Evolutionary conservation across 2,888 invertebrate species (phyloP), one percentile per base, ranked within the genome.

Genomic region (Idaea biselata): DNA sequence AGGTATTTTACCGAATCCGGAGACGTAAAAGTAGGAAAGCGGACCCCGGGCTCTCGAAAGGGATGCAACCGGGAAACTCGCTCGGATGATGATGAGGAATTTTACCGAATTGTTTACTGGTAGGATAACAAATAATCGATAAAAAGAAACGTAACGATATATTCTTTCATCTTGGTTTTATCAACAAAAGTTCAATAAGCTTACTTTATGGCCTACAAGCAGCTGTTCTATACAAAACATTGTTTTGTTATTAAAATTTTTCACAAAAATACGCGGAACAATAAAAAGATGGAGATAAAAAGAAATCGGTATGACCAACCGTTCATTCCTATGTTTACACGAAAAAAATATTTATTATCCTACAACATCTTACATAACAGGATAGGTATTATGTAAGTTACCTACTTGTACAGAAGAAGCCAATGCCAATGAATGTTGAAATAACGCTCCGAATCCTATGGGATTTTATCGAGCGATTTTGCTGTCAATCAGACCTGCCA

Each of bases 281-380:
- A 44, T 44, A 44, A 44, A 33, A 44, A 44, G 6, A 11, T 44
- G 11, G 11, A 44, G 44, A 44, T 44, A 44, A 44, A 63, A 59
- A 63, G 58, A 17, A n/a, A 57, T 63, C 55, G 11, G 44, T 44
- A 44, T 5, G 44, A 44, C 44, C 44, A 44, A 8, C 14, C 11
- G 44, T 44, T 44, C 44, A 44, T 44, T 44, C 14, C 44, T 6
- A 44, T 44, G 44, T 44, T 44, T 44, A 44, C 33, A 14, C 11
- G 44, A 44, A 44, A 44, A 44, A 14, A 44, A 44, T 44, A 44
- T 14, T 3, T 14, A 7, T 14, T n/a, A n/a, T n/a, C n/a, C n/a
- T n/a, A n/a, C n/a, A n/a, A n/a, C n/a, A n/a, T n/a, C n/a, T n/a
- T n/a, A n/a, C n/a, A n/a, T n/a, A n/a, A n/a, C n/a, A n/a, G n/a